Conservation (phyloP, 2,797 vertebrate species). For the Sebastolobus altivelis region DNA sequence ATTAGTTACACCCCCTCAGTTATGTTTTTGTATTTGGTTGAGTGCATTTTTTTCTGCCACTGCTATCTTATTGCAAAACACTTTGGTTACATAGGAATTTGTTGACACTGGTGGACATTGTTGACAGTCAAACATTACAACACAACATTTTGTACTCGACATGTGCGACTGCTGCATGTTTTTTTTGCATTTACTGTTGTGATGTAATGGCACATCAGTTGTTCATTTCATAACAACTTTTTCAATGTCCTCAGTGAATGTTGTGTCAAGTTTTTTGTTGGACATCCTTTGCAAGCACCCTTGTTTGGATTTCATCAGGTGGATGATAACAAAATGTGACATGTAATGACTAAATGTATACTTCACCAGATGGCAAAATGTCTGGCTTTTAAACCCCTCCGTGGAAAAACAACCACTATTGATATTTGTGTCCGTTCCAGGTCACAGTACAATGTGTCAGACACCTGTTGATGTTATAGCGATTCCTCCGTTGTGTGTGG, state of each 20-base stretch:
- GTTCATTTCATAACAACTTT: not conserved
- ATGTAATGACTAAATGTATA: not conserved
- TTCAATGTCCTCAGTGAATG: not conserved
- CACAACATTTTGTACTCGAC: not conserved
- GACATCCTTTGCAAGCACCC: not conserved
- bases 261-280: not conserved
- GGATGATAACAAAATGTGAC: slow-evolving; percentile 4
- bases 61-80: slow-evolving; percentile 40
- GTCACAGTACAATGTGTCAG: not conserved
- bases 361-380: not conserved
- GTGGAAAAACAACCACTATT: not conserved
- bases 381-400: not conserved
- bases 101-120: slow-evolving; percentile 22
- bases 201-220: not conserved
- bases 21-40: slow-evolving; percentile 12
- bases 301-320: not conserved
- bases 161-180: not conserved
- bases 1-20: not conserved
- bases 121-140: slow-evolving; percentile 21
- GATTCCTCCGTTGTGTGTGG: not conserved
- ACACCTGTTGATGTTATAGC: not conserved
- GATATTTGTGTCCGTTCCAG: not conserved
- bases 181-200: not conserved
- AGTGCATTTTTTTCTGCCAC: not conserved
- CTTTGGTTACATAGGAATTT: slow-evolving; percentile 37